Conservation (phyloP, 2,888 invertebrate species). For the Xanthia icteritia region DNA sequence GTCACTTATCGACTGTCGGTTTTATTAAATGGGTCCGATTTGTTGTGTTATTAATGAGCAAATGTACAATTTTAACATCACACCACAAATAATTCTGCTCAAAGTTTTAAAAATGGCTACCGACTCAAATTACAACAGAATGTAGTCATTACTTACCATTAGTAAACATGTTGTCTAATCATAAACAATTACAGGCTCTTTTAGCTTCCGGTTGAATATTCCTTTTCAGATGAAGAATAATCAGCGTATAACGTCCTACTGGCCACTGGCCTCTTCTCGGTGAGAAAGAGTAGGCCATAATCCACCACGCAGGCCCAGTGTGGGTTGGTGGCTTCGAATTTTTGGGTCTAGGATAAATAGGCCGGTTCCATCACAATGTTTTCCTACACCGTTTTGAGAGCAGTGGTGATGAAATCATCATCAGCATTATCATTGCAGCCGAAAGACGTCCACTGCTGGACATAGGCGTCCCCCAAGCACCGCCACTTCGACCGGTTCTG, state of each 20-base stretch:
- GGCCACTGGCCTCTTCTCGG: background rate
- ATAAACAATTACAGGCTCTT: background rate
- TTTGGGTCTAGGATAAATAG: background rate
- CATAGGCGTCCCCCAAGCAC: no score
- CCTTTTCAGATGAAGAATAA: background rate
- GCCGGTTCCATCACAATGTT: background rate
- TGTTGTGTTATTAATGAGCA: background rate
- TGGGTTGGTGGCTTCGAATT: no score
- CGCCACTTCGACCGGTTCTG: no score
- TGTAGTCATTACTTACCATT: constrained; percentile 34
- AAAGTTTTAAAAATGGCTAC: background rate
- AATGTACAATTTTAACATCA: background rate
- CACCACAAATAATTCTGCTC: background rate
- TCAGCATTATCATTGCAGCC: no score
- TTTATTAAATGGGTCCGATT: background rate
- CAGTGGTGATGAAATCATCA: no score
- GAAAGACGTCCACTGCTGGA: no score
- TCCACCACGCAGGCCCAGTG: no score
- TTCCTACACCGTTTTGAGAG: no score
- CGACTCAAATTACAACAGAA: constrained; percentile 19
- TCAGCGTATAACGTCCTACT: background rate
- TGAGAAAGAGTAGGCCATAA: background rate
- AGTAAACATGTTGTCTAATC: constrained; percentile 26
- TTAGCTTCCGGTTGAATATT: constrained; percentile 5
- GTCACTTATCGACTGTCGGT: background rate